A percentile compares a stretch with the other conserved stretches of the same genome.
phyloP scores from a whole-genome alignment of 2,888 invertebrate genomes.

The Imbricaverruca yamaguchii region DNA sequence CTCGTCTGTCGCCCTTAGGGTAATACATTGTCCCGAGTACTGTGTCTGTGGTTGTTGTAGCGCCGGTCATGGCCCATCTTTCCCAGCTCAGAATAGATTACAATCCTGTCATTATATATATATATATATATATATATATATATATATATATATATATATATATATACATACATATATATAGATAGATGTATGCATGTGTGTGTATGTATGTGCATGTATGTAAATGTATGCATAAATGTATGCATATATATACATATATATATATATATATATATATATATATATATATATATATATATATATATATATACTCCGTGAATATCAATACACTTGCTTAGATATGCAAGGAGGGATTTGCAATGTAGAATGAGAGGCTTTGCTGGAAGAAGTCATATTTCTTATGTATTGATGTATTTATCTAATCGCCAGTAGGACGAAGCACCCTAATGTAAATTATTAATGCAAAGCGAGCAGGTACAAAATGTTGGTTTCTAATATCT shows the following conservation, averaged over 20 bases:
- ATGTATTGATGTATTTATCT: no score
- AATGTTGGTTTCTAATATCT: no score
- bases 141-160: slow-evolving; percentile 8
- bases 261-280: background rate
- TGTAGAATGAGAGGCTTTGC: background rate
- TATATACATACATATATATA: slow-evolving; percentile 26
- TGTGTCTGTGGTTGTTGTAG: no score
- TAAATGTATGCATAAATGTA: no score
- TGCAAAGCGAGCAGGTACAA: no score
- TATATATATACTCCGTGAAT: background rate
- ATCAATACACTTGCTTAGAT: background rate
- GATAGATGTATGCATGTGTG: slow-evolving; percentile 29
- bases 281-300: background rate
- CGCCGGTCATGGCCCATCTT: no score
- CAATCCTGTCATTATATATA: background rate
- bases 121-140: slow-evolving; percentile 1
- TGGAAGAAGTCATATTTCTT: background rate
- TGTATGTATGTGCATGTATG: no score
- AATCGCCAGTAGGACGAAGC: no score
- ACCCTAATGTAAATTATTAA: no score
- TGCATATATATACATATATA: background rate
- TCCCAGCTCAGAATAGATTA: no score
- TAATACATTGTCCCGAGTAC: no score
- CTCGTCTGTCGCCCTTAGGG: no score
- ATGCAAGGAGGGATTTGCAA: background rate